Conservation (phyloP, 2,888 invertebrate genomes). For the Galeruca laticollis region DNA sequence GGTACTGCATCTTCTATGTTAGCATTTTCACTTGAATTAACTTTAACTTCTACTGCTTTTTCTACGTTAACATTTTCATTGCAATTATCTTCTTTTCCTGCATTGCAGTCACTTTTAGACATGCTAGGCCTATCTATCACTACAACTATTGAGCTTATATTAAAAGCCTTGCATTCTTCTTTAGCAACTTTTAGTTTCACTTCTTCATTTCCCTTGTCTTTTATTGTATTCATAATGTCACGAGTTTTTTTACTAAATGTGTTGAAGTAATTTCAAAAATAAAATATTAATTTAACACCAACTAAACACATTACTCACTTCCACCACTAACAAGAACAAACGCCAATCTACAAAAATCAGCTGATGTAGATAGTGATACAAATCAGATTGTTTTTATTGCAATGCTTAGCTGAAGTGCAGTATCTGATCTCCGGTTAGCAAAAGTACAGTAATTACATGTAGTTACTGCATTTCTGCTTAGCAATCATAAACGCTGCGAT, state of each 20-base stretch:
- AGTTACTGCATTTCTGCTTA: background rate
- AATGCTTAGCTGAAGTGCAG: background rate
- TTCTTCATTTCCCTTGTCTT: background rate
- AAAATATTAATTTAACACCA: background rate
- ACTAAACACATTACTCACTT: background rate
- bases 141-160: no score
- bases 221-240: background rate
- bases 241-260: background rate
- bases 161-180: background rate
- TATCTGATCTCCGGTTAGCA: background rate
- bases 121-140: background rate
- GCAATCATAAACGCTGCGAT: background rate
- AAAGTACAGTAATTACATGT: background rate
- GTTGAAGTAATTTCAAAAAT: background rate
- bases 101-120: slow-evolving; percentile 1
- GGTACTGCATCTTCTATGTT: no score
- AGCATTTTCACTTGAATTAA: no score
- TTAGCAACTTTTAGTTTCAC: slow-evolving; percentile 1
- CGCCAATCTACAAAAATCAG: background rate
- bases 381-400: background rate
- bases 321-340: background rate
- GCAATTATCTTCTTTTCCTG: background rate
- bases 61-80: background rate
- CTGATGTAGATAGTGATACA: background rate
- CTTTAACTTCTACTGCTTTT: no score